These are phyloP conservation scores for Teleogryllus oceanicus DNA, from an alignment of 2,888 invertebrate genomes.

Conservation along the genomic window DNA sequence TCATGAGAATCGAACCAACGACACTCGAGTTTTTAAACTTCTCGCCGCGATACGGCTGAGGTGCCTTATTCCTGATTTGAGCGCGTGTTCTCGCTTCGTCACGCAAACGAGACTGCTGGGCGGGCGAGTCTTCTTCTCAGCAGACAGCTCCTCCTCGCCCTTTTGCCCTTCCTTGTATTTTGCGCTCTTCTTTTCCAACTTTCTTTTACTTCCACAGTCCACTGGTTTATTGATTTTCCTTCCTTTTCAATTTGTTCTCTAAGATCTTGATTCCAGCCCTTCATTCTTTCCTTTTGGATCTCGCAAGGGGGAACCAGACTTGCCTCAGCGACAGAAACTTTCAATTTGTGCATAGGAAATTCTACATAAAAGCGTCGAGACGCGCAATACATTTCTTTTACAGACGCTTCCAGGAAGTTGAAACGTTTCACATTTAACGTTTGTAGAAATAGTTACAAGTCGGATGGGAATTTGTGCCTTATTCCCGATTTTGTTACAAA, in stretches of 20 bases:
- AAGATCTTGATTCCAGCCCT: background rate
- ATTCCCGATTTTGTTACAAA: too few species aligned
- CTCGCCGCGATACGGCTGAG: too few species aligned
- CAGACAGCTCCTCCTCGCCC: background rate
- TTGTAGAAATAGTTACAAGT: too few species aligned
- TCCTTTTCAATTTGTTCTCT: constrained; percentile 6
- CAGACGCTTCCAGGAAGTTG: background rate
- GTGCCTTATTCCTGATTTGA: too few species aligned
- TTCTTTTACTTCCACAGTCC: background rate
- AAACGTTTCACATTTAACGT: too few species aligned
- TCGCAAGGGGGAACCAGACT: background rate
- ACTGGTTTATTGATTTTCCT: constrained; percentile 18
- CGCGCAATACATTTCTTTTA: background rate
- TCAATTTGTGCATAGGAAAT: background rate
- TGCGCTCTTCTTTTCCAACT: background rate
- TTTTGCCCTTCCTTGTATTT: background rate
- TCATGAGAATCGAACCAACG: too few species aligned
- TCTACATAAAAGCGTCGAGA: background rate
- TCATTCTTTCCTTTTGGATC: background rate
- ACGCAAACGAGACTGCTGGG: too few species aligned
- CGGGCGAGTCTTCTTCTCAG: too few species aligned
- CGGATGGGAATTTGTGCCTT: too few species aligned
- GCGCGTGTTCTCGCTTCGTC: too few species aligned
- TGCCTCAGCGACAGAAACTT: background rate
- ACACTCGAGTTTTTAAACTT: too few species aligned